These are phyloP conservation scores for Nomia melanderi DNA, from an alignment of 1,140 invertebrate genomes.

Conservation along the genomic window DNA sequence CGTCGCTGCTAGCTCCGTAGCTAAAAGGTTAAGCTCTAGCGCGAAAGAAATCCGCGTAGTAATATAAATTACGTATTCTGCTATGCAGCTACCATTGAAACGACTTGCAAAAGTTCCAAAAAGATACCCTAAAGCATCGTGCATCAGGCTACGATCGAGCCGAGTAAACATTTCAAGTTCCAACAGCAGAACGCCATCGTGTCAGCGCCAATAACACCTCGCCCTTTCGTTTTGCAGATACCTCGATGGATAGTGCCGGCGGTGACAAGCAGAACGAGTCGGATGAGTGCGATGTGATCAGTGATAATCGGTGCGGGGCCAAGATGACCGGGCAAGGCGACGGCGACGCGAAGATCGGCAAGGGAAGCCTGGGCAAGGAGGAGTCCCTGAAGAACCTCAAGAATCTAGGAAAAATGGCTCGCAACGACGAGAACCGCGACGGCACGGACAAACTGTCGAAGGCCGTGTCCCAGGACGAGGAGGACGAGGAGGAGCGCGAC, in stretches of 20 bases:
- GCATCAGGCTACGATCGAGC: no score
- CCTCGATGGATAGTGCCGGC: constrained; percentile 74
- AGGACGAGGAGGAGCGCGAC: constrained; percentile 56
- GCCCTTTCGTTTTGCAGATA: constrained; percentile 62
- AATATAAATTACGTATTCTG: no score
- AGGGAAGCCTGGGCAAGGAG: constrained; percentile 19
- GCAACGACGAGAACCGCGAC: constrained; percentile 27
- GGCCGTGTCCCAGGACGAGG: constrained; percentile 56
- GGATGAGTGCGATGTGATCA: constrained; percentile 69
- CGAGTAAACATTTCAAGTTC: no score
- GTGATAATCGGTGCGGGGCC: constrained; percentile 35
- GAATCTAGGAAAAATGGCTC: constrained; percentile 46
- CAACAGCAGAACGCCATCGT: no score
- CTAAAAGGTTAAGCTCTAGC: no score
- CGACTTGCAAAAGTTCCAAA: no score
- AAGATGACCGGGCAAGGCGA: constrained; percentile 54
- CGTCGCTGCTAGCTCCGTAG: no score
- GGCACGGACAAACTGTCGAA: constrained; percentile 38
- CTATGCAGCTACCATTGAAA: no score
- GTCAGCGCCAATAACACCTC: no score
- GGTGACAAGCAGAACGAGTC: constrained; percentile 72
- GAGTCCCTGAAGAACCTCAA: constrained; percentile 55
- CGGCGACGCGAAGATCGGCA: constrained; percentile 25
- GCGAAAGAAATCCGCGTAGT: no score
- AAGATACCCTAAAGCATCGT: no score